Evolutionary conservation across 2,797 vertebrate species (phyloP).

Genomic region (Australoheros facetus): DNA sequence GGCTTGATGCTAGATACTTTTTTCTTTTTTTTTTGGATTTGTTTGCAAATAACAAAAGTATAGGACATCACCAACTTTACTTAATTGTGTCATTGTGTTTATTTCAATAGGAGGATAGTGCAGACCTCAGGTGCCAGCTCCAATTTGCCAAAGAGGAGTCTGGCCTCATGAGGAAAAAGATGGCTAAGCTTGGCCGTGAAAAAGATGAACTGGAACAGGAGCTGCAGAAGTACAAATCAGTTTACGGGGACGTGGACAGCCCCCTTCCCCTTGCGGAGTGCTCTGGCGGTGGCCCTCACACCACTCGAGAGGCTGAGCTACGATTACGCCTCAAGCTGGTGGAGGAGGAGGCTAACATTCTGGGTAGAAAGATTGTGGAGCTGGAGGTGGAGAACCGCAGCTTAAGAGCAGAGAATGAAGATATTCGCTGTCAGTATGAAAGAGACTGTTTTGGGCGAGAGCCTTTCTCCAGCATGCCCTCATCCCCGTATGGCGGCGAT

Average conservation of each 20-base stretch:
- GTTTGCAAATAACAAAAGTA: neutral
- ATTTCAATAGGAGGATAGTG: constrained; percentile 89
- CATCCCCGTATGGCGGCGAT: constrained; percentile 89
- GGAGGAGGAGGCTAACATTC: constrained; percentile 97
- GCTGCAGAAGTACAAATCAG: constrained; percentile 94
- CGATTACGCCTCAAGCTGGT: constrained; percentile 93
- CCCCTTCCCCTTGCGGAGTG: constrained; percentile 88
- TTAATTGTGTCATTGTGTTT: neutral
- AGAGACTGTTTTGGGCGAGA: constrained; percentile 90
- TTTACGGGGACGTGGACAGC: constrained; percentile 96
- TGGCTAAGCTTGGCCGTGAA: constrained; percentile 94
- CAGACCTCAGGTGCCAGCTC: constrained; percentile 97
- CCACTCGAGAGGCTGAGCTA: constrained; percentile 88
- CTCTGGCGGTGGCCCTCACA: constrained; percentile 88
- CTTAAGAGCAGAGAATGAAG: constrained; percentile 95
- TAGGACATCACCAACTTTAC: neutral
- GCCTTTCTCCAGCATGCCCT: constrained; percentile 90
- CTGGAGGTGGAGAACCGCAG: constrained; percentile 98
- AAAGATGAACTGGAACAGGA: constrained; percentile 96
- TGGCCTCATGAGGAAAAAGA: constrained; percentile 94
- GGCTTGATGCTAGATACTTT: neutral
- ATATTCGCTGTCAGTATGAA: constrained; percentile 92
- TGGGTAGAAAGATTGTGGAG: constrained; percentile 97
- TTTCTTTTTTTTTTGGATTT: neutral
- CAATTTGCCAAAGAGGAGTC: constrained; percentile 98